These are phyloP conservation scores for Peromyscus polionotus DNA, from an alignment of 2,113 vertebrate species.

Conservation along the genomic window DNA sequence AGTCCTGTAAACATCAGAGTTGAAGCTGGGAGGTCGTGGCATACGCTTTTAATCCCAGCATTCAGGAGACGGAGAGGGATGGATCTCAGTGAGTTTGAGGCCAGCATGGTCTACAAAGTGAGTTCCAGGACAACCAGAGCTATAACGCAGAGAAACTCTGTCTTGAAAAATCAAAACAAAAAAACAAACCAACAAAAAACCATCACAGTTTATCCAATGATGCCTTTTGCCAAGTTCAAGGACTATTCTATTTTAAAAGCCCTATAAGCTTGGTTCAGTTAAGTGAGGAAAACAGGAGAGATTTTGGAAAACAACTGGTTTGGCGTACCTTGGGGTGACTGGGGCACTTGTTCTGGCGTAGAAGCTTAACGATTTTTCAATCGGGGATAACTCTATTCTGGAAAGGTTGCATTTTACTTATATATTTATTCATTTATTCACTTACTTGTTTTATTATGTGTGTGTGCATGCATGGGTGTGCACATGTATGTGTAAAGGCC, in stretches of 20 bases:
- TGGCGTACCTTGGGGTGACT: not conserved
- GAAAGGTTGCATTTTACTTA: not conserved
- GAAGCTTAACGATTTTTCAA: not conserved
- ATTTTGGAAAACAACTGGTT: not conserved
- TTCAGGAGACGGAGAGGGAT: not conserved
- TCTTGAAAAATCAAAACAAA: not conserved
- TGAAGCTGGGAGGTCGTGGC: not conserved
- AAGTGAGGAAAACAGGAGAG: not conserved
- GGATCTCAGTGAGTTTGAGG: not conserved
- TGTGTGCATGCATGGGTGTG: too few relatives aligned
- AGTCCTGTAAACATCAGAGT: not conserved
- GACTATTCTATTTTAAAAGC: conserved; percentile 14
- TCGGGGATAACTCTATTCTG: not conserved
- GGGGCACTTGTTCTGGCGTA: not conserved
- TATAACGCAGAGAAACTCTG: not conserved
- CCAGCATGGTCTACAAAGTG: not conserved
- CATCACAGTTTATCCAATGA: not conserved
- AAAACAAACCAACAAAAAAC: not conserved
- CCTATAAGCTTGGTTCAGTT: not conserved
- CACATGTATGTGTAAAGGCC: not conserved
- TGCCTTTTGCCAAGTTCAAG: conserved; percentile 17
- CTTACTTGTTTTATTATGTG: not conserved
- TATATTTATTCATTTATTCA: not conserved
- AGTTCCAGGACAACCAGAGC: not conserved
- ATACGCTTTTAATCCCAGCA: not conserved